Conservation (phyloP, 2,888 invertebrate genomes). For the Ecdyonurus torrentis region DNA sequence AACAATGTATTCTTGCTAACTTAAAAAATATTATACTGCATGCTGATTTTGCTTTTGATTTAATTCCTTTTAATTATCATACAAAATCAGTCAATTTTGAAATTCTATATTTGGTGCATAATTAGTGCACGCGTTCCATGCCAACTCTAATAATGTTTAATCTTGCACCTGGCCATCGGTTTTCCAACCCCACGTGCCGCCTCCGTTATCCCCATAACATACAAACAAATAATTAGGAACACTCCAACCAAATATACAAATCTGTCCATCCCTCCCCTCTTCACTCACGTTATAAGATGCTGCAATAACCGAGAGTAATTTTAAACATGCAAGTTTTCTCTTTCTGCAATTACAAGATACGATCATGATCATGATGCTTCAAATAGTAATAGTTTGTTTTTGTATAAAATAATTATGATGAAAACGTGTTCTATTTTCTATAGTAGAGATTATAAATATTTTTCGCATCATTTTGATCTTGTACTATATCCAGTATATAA, state of each 20-base stretch:
- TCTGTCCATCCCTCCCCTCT: not conserved
- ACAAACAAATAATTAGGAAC: not conserved
- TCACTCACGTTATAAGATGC: not conserved
- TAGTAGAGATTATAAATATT: not conserved
- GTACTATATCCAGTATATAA: no score
- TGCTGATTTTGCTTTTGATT: no score
- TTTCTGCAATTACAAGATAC: not conserved
- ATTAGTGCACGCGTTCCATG: no score
- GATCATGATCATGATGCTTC: no score
- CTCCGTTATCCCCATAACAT: not conserved
- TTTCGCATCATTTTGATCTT: not conserved
- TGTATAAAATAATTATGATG: not conserved
- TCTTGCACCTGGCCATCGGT: not conserved
- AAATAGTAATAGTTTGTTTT: not conserved
- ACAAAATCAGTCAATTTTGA: no score
- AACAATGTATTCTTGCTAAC: no score
- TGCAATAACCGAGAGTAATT: not conserved
- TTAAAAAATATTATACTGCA: no score
- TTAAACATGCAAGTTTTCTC: not conserved
- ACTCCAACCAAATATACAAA: not conserved
- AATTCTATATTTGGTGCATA: no score
- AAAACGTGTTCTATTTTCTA: not conserved
- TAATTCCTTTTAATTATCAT: no score
- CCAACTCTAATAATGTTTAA: no score
- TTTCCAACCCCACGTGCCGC: no score